Evolutionary conservation across 2,888 invertebrate species (phyloP).

Genomic region (Dioctria linearis): DNA sequence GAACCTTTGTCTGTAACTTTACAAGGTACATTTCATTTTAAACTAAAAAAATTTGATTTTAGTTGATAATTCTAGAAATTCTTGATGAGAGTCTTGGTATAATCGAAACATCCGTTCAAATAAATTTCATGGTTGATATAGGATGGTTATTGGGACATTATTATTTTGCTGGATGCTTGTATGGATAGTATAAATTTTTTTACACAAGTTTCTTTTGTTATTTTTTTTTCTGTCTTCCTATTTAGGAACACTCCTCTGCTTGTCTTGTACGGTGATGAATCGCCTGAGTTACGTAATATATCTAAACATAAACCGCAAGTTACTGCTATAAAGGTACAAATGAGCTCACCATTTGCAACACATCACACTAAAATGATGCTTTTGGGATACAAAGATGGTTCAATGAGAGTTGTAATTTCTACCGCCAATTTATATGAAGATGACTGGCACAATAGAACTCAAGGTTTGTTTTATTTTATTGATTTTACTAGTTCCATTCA

Average conservation of each 20-base stretch:
- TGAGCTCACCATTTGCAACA: slow-evolving; percentile 86
- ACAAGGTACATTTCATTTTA: slow-evolving; percentile 71
- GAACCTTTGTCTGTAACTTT: slow-evolving; percentile 81
- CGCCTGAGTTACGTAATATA: slow-evolving; percentile 74
- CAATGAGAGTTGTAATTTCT: slow-evolving; percentile 87
- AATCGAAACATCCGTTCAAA: slow-evolving; percentile 83
- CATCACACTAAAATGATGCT: slow-evolving; percentile 95
- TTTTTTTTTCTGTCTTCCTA: background rate
- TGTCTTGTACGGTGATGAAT: slow-evolving; percentile 84
- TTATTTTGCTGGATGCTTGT: slow-evolving; percentile 81
- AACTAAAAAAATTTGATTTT: background rate
- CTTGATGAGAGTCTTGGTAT: slow-evolving; percentile 84
- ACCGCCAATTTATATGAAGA: slow-evolving; percentile 93
- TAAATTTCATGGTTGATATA: slow-evolving; percentile 94
- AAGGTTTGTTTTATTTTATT: slow-evolving; percentile 74
- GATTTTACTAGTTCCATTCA: too few species aligned
- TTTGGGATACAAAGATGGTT: slow-evolving; percentile 85
- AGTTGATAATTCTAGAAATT: slow-evolving; percentile 75
- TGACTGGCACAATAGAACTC: slow-evolving; percentile 96
- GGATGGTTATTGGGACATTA: slow-evolving; percentile 93
- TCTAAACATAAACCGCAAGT: slow-evolving; percentile 77
- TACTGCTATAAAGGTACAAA: slow-evolving; percentile 78
- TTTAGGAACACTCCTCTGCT: slow-evolving; percentile 79
- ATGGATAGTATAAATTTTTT: slow-evolving; percentile 61
- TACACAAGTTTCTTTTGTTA: background rate